Evolutionary conservation across 1,140 invertebrate genomes (phyloP).

Genomic region (Reticulitermes speratus): DNA sequence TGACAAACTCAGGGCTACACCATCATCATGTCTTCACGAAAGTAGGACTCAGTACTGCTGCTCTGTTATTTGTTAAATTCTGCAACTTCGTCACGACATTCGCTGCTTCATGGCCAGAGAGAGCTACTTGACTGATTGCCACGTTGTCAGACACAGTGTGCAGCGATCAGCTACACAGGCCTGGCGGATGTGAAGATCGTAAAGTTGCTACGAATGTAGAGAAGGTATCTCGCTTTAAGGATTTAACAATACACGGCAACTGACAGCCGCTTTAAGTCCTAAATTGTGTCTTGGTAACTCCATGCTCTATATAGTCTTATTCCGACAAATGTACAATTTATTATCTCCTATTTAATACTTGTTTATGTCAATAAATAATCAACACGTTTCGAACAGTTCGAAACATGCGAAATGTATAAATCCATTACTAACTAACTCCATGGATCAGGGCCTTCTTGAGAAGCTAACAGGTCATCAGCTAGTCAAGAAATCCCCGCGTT

Average conservation of each 20-base stretch:
- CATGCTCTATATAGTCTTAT: neutral
- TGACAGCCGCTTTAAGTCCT: neutral
- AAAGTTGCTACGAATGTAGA: neutral
- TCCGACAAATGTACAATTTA: too few species aligned
- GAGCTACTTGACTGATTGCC: neutral
- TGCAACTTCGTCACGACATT: neutral
- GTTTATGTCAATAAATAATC: too few species aligned
- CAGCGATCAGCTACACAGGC: neutral
- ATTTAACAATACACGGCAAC: neutral
- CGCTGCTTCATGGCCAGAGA: neutral
- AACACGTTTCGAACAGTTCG: too few species aligned
- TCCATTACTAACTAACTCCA: too few species aligned
- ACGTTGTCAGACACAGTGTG: neutral
- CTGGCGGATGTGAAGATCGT: neutral
- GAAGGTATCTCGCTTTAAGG: neutral
- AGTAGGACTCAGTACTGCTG: too few species aligned
- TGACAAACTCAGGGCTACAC: too few species aligned
- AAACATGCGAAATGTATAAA: too few species aligned
- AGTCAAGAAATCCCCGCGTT: too few species aligned
- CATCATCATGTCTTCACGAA: neutral
- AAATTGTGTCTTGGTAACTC: neutral
- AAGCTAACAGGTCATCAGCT: too few species aligned
- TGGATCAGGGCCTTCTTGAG: too few species aligned
- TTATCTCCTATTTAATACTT: too few species aligned
- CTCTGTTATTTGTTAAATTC: neutral